Conservation (phyloP, 2,888 invertebrate genomes). For the Morpho achilles region DNA sequence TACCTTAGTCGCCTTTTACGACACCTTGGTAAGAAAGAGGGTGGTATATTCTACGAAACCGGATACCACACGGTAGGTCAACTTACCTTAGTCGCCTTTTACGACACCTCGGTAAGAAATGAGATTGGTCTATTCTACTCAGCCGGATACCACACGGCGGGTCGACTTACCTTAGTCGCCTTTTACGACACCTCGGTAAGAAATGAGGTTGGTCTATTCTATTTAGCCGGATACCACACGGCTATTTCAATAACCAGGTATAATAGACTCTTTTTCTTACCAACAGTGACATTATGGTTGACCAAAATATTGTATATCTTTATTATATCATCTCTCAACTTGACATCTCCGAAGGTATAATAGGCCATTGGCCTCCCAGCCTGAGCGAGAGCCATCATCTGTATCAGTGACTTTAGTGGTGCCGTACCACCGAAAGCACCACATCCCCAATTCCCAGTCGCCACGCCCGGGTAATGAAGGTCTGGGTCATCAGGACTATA, state of each 20-base stretch:
- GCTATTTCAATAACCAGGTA: slow-evolving; percentile 4
- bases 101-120: no score
- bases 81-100: no score
- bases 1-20: no score
- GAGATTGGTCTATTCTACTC: no score
- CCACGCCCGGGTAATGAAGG: slow-evolving; percentile 81
- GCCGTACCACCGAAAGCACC: slow-evolving; percentile 91
- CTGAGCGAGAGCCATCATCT: slow-evolving; percentile 82
- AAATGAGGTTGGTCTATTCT: no score
- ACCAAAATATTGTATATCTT: slow-evolving; percentile 80
- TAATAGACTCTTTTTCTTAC: slow-evolving; percentile 69
- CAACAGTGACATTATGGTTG: slow-evolving; percentile 79
- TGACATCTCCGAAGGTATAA: slow-evolving; percentile 88
- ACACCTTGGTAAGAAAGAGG: no score
- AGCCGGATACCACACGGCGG: no score
- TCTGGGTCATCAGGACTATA: slow-evolving; percentile 40
- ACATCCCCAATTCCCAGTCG: slow-evolving; percentile 98
- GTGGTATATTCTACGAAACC: no score
- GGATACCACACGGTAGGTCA: no score
- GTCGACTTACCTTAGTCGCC: no score
- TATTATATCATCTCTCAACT: slow-evolving; percentile 82
- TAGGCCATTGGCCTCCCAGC: slow-evolving; percentile 85
- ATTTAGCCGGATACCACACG: no score
- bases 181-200: no score
- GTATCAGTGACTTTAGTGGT: slow-evolving; percentile 85